Percentiles rank a stretch among this genome's conserved stretches.
These are phyloP conservation scores for Cotesia chilonis DNA, from an alignment of 1,140 invertebrate species.

Conservation along the genomic window DNA sequence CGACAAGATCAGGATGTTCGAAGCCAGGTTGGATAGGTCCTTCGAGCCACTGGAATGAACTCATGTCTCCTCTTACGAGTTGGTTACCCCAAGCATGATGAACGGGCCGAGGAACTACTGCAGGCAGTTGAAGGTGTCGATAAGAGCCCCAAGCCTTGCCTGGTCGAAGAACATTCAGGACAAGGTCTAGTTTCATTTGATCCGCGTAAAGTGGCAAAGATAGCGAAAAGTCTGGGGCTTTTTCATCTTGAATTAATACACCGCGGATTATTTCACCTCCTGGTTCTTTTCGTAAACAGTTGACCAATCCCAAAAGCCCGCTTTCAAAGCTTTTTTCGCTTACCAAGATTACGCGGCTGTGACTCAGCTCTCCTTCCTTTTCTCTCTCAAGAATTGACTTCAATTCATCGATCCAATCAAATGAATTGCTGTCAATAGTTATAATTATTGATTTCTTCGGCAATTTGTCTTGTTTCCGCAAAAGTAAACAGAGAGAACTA, in stretches of 20 bases:
- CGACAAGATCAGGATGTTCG: conserved; percentile 59
- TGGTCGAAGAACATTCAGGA: conserved; percentile 77
- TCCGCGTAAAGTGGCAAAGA: conserved; percentile 72
- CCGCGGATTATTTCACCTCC: conserved; percentile 71
- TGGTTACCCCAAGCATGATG: conserved; percentile 83
- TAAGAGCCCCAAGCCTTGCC: conserved; percentile 82
- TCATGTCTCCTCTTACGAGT: conserved; percentile 82
- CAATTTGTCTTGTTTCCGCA: conserved; percentile 52
- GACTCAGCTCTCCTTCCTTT: conserved; percentile 45
- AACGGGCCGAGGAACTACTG: conserved; percentile 58
- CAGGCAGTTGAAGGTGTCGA: conserved; percentile 72
- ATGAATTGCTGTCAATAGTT: conserved; percentile 55
- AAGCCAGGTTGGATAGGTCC: conserved; percentile 62
- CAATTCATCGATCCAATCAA: conserved; percentile 67
- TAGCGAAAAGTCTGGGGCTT: conserved; percentile 73
- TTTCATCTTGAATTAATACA: conserved; percentile 72
- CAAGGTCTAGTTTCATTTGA: conserved; percentile 77
- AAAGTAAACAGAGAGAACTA: conserved; percentile 48
- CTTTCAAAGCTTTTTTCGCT: conserved; percentile 72
- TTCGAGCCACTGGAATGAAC: conserved; percentile 84
- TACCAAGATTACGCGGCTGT: conserved; percentile 66
- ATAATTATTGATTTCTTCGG: conserved; percentile 50
- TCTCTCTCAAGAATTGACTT: conserved; percentile 67
- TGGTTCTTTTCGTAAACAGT: conserved; percentile 77
- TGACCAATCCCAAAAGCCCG: conserved; percentile 86